Percentiles rank a stretch among this genome's conserved stretches.
Conservation (phyloP, 2,888 invertebrate species). For the Julus scanicus region DNA sequence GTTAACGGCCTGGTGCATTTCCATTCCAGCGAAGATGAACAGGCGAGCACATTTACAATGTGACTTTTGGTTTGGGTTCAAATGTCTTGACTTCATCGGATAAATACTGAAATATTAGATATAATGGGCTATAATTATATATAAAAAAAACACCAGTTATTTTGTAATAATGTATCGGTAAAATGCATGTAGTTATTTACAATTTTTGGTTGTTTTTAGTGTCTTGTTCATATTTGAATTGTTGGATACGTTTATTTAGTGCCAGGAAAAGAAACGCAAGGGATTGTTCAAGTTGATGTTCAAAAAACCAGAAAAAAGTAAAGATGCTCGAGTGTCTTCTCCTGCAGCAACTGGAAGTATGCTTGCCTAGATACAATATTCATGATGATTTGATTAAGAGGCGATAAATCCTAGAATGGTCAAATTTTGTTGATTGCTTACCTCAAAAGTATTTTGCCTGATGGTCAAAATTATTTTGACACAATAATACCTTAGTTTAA, state of each 20-base stretch:
- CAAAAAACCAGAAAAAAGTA: conserved; percentile 60
- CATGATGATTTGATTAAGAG: conserved; percentile 32
- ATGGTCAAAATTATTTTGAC: too few species aligned
- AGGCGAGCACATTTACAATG: conserved; percentile 57
- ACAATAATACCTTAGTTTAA: too few species aligned
- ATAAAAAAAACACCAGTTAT: too few species aligned
- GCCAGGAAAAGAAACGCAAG: conserved; percentile 62
- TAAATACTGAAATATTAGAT: too few species aligned
- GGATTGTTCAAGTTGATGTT: conserved; percentile 61
- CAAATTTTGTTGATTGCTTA: too few species aligned
- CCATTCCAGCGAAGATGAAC: conserved; percentile 67
- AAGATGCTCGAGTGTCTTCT: conserved; percentile 55
- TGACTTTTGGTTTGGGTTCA: conserved; percentile 55
- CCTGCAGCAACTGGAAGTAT: conserved; percentile 56
- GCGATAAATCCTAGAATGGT: too few species aligned
- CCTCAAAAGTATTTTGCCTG: too few species aligned
- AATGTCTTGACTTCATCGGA: too few species aligned
- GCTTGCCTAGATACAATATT: not conserved
- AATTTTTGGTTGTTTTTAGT: not conserved
- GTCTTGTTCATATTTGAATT: not conserved
- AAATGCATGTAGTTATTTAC: conserved; percentile 58
- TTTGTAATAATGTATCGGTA: too few species aligned
- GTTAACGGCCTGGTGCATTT: conserved; percentile 73
- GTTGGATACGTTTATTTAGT: conserved; percentile 46
- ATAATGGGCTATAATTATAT: too few species aligned